These are phyloP conservation scores for Gambusia affinis DNA, from an alignment of 2,113 vertebrate species.

Conservation along the genomic window DNA sequence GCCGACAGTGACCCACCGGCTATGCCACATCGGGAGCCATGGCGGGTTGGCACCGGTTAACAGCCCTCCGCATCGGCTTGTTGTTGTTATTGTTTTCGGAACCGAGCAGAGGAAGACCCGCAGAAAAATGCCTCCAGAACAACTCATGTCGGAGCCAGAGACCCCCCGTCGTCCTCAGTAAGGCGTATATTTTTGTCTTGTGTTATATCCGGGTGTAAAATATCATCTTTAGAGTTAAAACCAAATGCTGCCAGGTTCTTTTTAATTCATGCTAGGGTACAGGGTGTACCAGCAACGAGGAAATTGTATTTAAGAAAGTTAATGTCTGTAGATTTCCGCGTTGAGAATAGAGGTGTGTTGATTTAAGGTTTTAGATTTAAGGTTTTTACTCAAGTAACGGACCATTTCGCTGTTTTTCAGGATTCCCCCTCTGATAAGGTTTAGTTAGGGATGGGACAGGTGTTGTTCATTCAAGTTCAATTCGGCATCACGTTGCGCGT, in stretches of 20 bases:
- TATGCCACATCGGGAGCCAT: constrained; percentile 71
- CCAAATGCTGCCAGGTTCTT: too few species aligned
- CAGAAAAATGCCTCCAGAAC: constrained; percentile 48
- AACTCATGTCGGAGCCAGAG: constrained; percentile 35
- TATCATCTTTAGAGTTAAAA: neutral
- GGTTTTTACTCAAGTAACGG: too few species aligned
- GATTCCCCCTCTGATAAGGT: neutral
- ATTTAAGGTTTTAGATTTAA: too few species aligned
- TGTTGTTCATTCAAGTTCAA: neutral
- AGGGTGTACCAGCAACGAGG: too few species aligned
- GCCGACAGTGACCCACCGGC: constrained; percentile 8
- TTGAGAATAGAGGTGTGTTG: too few species aligned
- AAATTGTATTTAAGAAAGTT: too few species aligned
- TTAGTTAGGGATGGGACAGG: neutral
- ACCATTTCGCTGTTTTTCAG: neutral
- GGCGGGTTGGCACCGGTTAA: constrained; percentile 55
- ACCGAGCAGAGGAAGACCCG: constrained; percentile 45
- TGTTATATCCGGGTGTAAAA: neutral
- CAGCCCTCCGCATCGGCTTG: constrained; percentile 39
- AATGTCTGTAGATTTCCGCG: too few species aligned
- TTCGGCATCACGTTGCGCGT: too few species aligned
- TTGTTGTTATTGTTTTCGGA: constrained; percentile 55
- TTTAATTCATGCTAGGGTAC: too few species aligned
- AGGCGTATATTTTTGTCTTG: constrained; percentile 44
- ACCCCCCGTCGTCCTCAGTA: constrained; percentile 82